Base-by-base conservation (phyloP, 2,888 invertebrate species). In the Philaethria dido region DNA sequence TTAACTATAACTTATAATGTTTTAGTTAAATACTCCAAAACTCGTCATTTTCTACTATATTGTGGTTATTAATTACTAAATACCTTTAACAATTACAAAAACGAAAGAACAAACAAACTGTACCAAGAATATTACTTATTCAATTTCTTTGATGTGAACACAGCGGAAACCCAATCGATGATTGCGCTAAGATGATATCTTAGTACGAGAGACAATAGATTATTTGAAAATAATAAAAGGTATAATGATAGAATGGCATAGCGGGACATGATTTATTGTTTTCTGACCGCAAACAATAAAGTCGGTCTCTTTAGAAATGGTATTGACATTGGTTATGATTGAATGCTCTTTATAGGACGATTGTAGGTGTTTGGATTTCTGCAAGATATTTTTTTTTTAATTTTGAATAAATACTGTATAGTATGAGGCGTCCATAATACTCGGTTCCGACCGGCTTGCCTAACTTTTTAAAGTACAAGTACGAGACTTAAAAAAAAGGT, bases 201-300 rank as follows among this genome's bases (percentile, higher is more conserved):
- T 61, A 68, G 73, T 65, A 71, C 62, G 66, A 71, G 70, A 76
- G 78, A 78, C 75, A 76, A 77, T 77, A 72, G 79, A 78, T 70
- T 76, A 83, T 80, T 82, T 81, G 78, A 83, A 84, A 84, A 85
- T 81, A 83, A 83, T 83, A 80, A 79, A 74, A 79, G 75, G 75
- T 63, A 44, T 72, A 70, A 62, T 72, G 72, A 69, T 68, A 64
- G 47, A 64, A 69, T 67, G 66, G 59, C 73, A 77, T 68, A 76
- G 74, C 76, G 71, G 64, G 70, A 68, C 62, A 80, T 83, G 82
- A 86, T 83, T 78, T 81, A 82, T 82, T 74, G 79, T 77, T 78
- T 74, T 77, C 74, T 78, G 75, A 74, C 74, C 73, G 73, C 71
- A 75, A 72, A 74, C 73, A 75, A 79, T 78, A 77, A 74, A 76